Conservation (phyloP, 1,140 invertebrate species). For the Macrosteles quadrilineatus region DNA sequence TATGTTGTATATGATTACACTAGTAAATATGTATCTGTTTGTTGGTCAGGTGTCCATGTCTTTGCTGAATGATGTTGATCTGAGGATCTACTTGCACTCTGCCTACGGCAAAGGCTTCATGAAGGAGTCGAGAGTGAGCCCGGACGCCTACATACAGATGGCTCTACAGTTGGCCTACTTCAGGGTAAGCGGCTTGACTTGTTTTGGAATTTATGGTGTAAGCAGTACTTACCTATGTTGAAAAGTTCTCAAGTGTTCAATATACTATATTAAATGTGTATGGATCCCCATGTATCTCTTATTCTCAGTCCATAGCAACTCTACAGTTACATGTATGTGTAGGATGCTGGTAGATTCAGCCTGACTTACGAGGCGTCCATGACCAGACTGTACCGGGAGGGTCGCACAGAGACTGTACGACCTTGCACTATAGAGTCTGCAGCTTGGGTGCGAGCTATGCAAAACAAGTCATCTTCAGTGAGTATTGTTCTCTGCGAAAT, state of each 20-base stretch:
- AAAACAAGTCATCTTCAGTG: constrained; percentile 61
- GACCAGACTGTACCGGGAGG: constrained; percentile 95
- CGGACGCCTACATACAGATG: constrained; percentile 97
- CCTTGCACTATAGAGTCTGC: constrained; percentile 92
- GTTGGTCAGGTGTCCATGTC: constrained; percentile 53
- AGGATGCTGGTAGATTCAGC: constrained; percentile 88
- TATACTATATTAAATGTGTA: no score
- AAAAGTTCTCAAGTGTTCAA: no score
- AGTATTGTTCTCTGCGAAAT: no score
- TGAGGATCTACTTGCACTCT: constrained; percentile 80
- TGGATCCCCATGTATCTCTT: no score
- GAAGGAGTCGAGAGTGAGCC: constrained; percentile 87
- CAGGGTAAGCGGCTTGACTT: no score
- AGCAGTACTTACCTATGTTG: no score
- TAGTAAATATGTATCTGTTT: no score
- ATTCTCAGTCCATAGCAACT: no score
- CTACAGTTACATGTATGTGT: no score
- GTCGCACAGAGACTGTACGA: constrained; percentile 95
- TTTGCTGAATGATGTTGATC: constrained; percentile 78
- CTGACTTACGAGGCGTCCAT: constrained; percentile 98
- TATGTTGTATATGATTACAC: no score
- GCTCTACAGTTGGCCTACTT: constrained; percentile 93
- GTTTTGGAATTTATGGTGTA: no score
- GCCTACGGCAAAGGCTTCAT: constrained; percentile 95
- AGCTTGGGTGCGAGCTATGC: constrained; percentile 91